Conservation (phyloP, 2,797 vertebrate species). For the Lemur catta region DNA sequence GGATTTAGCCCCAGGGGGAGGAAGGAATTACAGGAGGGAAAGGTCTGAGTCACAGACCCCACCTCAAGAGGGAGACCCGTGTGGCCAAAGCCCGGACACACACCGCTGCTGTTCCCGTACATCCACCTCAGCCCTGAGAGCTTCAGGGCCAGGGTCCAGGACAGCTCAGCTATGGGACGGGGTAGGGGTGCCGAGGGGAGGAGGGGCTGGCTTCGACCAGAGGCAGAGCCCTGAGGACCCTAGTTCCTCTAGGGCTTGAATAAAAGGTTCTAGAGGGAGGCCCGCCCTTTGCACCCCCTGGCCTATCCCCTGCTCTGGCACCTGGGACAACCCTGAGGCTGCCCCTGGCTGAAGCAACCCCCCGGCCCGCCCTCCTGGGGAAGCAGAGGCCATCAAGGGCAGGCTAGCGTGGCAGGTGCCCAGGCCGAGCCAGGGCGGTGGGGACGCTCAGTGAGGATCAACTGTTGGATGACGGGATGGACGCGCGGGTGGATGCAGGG, state of each 20-base stretch:
- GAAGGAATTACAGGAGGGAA: neutral
- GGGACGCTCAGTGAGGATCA: constrained; percentile 73
- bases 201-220: neutral
- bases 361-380: neutral
- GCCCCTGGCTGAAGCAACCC: neutral
- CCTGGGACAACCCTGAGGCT: neutral
- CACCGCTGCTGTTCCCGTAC: neutral
- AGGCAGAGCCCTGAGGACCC: neutral
- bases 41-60: neutral
- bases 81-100: neutral
- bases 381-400: constrained; percentile 67
- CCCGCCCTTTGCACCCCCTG: neutral
- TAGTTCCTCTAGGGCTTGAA: neutral
- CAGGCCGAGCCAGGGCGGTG: constrained; percentile 43
- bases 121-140: neutral
- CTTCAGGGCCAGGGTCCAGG: neutral
- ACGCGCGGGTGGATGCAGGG: constrained; percentile 34
- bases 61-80: constrained; percentile 66
- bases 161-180: neutral
- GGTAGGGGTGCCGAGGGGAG: neutral
- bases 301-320: neutral
- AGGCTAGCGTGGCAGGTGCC: neutral
- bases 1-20: neutral
- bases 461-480: constrained; percentile 71
- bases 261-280: neutral